Evolutionary conservation across 2,888 invertebrate species (phyloP).

Genomic region (Lasiommata megera): DNA sequence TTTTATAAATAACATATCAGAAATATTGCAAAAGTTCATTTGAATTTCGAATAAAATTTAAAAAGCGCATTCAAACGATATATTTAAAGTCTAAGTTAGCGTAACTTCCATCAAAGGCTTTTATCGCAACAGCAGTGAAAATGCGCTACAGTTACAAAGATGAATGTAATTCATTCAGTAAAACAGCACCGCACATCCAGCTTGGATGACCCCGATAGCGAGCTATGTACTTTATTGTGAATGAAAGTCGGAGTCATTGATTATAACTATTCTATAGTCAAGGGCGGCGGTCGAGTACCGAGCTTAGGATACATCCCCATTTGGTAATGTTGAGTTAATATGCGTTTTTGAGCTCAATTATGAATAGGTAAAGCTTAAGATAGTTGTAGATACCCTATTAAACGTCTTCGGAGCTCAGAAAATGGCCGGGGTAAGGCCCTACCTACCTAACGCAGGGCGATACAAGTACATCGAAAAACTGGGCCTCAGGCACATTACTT

Average conservation of each 20-base stretch:
- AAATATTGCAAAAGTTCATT: too few species aligned
- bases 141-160: conserved; percentile 14
- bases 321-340: conserved; percentile 28
- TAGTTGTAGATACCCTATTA: conserved; percentile 48
- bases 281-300: conserved; percentile 68
- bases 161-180: conserved; percentile 48
- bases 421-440: conserved; percentile 78
- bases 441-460: conserved; percentile 66
- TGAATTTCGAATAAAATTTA: too few species aligned
- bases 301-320: conserved; percentile 38
- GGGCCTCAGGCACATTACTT: conserved; percentile 77
- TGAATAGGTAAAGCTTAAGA: conserved; percentile 33
- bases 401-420: conserved; percentile 59
- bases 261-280: conserved; percentile 61
- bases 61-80: too few species aligned
- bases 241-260: conserved; percentile 75
- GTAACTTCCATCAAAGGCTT: background rate
- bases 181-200: conserved; percentile 54
- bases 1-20: too few species aligned
- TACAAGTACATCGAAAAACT: conserved; percentile 54
- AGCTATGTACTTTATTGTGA: conserved; percentile 72
- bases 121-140: conserved; percentile 11
- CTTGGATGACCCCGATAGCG: conserved; percentile 69
- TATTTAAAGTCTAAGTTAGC: too few species aligned
- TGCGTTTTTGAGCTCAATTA: conserved; percentile 24